Evolutionary conservation across 2,113 vertebrate genomes (phyloP).

Genomic region (Colistium nudipinnis): DNA sequence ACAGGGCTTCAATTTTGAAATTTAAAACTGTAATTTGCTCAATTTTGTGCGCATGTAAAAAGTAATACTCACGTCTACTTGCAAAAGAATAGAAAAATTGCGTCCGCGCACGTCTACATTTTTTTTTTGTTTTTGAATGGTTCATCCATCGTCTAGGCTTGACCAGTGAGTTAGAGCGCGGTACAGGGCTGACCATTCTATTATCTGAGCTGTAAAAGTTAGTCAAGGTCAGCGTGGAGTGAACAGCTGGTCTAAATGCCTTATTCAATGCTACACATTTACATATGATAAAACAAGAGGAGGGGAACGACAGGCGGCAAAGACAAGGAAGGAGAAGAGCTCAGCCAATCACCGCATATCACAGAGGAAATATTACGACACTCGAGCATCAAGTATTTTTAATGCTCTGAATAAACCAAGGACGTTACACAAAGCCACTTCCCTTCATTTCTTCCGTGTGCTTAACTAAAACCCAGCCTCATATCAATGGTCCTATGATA

Average conservation of each 20-base stretch:
- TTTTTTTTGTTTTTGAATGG: neutral
- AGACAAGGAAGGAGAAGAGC: neutral
- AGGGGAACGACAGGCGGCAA: conserved; percentile 12
- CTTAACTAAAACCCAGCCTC: neutral
- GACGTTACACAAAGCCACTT: neutral
- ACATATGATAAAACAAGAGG: conserved; percentile 18
- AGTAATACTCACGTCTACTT: neutral
- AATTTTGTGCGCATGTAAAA: neutral
- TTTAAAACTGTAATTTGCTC: neutral
- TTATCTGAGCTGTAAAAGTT: conserved; percentile 2
- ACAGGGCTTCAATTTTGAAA: neutral
- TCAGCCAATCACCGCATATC: neutral
- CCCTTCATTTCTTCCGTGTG: neutral
- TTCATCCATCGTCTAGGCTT: too few species aligned
- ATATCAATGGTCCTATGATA: too few species aligned
- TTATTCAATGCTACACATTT: conserved; percentile 59
- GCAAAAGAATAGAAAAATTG: neutral
- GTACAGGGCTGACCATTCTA: neutral
- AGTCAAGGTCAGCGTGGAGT: conserved; percentile 21
- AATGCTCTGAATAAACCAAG: neutral
- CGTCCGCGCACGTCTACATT: neutral
- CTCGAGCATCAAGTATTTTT: neutral
- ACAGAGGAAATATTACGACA: neutral
- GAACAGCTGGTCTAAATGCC: conserved; percentile 55
- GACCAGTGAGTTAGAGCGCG: neutral